Evolutionary conservation across 2,113 vertebrate genomes (phyloP), one percentile per base, ranked within the genome.

Genomic region (Phylloscopus trochiloides): DNA sequence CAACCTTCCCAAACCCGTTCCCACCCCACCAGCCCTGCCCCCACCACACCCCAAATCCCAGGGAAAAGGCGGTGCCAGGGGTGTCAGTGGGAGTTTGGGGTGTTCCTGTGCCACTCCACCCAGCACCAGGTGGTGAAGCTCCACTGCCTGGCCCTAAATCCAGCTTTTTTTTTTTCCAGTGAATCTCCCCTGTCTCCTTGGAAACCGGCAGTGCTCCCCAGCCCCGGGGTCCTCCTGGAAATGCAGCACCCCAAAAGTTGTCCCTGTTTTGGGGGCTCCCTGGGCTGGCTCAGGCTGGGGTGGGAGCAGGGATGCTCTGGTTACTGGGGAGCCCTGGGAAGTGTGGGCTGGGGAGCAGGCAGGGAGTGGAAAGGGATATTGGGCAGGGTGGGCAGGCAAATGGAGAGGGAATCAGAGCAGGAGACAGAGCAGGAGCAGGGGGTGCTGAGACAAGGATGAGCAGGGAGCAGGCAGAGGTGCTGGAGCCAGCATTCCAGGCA

Each of bases 111-210:
- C 38, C 61, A 0, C 52, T 25, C 12, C 70, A 47, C 7, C 12
- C 48, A 51, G 43, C 2, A 2, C 52, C 58, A 59, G 43, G 26
- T 61, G 19, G 21, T 43, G 79, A 92, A 66, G 22, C 48, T 90
- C 36, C 36, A 1, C 50, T 20, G 24, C 17, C 15, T 45, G 12
- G 76, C 85, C 92, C 77, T 43, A 90, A 91, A 93, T 87, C 70
- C 1, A 0, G 1, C 34, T 63, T 62, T 91, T 36, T 36, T 61
- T 77, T 73, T 80, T 65, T 29, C 6, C 62, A 9, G 8, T 25
- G 31, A 52, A 6, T 86, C 34, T 90, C 43, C 73, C 57, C 34
- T 0, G 31, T 95, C 90, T 94, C 96, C 96, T 95, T 94, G 96
- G 94, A 92, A 97, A 97, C 86, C 12, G 65, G 55, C 72, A 63